Evolutionary conservation across 2,797 vertebrate species (phyloP).

Genomic region (Hybognathus amarus): DNA sequence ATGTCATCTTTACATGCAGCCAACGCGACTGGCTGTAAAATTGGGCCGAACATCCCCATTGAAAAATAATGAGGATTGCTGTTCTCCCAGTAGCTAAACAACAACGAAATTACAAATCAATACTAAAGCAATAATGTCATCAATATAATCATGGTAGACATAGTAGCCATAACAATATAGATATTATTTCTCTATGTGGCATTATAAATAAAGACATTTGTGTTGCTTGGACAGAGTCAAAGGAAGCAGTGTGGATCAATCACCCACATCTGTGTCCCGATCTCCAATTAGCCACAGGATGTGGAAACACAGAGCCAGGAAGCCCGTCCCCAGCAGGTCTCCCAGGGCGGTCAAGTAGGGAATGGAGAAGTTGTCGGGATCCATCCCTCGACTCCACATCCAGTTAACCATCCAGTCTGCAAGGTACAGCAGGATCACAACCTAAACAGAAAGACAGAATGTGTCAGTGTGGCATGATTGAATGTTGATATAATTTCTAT

Average conservation of each 20-base stretch:
- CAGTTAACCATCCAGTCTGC: slow-evolving; percentile 99
- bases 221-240: slow-evolving; percentile 53
- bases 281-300: slow-evolving; percentile 96
- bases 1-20: slow-evolving; percentile 62
- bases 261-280: slow-evolving; percentile 89
- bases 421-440: slow-evolving; percentile 94
- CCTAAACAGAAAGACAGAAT: slow-evolving; percentile 72
- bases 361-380: slow-evolving; percentile 99
- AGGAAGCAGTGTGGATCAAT: slow-evolving; percentile 73
- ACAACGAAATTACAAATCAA: slow-evolving; percentile 67
- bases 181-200: slow-evolving; percentile 65
- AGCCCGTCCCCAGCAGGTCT: slow-evolving; percentile 95
- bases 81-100: slow-evolving; percentile 58
- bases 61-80: slow-evolving; percentile 94
- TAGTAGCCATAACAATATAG: slow-evolving; percentile 65
- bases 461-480: background rate
- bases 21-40: slow-evolving; percentile 53
- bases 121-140: slow-evolving; percentile 67
- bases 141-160: slow-evolving; percentile 57
- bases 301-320: slow-evolving; percentile 96
- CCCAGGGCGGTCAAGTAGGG: slow-evolving; percentile 97
- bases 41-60: slow-evolving; percentile 84
- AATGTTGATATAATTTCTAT: background rate
- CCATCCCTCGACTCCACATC: slow-evolving; percentile 97
- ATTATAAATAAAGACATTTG: slow-evolving; percentile 62